phyloP scores from a whole-genome alignment of 2,888 invertebrate genomes.

The Nomada goodeniana region DNA sequence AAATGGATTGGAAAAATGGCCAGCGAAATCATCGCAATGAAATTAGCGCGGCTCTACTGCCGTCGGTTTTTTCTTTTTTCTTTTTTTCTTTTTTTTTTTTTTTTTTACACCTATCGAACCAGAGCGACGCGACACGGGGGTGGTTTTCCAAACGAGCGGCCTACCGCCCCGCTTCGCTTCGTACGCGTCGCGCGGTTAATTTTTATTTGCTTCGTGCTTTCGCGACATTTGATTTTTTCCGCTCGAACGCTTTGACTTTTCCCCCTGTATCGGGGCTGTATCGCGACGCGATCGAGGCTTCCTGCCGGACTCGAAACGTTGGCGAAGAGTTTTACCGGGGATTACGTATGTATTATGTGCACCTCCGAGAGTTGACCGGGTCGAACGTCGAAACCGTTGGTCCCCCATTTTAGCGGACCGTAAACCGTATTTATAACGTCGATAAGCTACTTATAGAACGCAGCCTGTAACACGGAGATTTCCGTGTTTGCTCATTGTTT shows the following conservation, averaged over 20 bases:
- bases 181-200: conserved; percentile 4
- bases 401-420: neutral
- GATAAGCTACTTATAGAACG: conserved; percentile 51
- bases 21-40: conserved; percentile 68
- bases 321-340: neutral
- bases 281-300: neutral
- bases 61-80: conserved; percentile 26
- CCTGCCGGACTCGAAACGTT: no score
- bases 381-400: neutral
- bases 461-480: conserved; percentile 40
- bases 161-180: conserved; percentile 18
- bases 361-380: neutral
- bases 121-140: conserved; percentile 22
- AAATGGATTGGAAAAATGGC: conserved; percentile 70
- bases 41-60: conserved; percentile 63
- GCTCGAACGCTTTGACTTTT: conserved; percentile 2
- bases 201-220: conserved; percentile 43
- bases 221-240: conserved; percentile 46
- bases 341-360: neutral
- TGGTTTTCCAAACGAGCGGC: conserved; percentile 34
- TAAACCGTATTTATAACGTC: conserved; percentile 39
- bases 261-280: neutral
- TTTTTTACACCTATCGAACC: conserved; percentile 35
- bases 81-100: no score
- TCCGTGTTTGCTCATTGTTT: conserved; percentile 51